Evolutionary conservation across 2,797 vertebrate genomes (phyloP).

Genomic region (Taeniopygia guttata): DNA sequence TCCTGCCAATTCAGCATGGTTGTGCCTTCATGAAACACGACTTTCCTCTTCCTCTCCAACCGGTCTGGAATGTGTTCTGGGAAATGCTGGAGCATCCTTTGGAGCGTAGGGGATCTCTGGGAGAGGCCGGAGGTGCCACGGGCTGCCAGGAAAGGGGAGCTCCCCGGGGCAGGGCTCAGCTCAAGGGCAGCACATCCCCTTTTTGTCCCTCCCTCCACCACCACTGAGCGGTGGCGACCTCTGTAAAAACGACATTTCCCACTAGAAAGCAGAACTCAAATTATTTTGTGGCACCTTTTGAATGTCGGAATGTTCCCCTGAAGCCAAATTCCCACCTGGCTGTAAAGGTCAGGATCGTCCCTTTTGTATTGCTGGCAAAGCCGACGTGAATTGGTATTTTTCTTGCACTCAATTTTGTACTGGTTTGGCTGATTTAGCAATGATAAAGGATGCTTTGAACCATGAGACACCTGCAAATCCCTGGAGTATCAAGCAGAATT

Average conservation of each 20-base stretch:
- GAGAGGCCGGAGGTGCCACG: constrained; percentile 23
- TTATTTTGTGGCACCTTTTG: background rate
- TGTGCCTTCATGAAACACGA: constrained; percentile 80
- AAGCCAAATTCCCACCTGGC: constrained; percentile 29
- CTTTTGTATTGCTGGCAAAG: constrained; percentile 38
- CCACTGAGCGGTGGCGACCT: background rate
- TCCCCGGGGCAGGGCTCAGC: background rate
- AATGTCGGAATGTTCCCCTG: constrained; percentile 47
- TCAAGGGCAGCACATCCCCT: background rate
- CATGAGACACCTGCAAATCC: constrained; percentile 33
- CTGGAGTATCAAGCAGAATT: background rate
- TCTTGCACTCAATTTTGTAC: constrained; percentile 61
- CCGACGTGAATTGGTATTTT: constrained; percentile 1
- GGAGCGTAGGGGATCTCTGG: constrained; percentile 9
- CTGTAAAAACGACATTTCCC: background rate
- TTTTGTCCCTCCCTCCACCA: background rate
- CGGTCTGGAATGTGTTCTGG: constrained; percentile 47
- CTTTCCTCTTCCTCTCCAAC: constrained; percentile 68
- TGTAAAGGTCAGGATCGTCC: background rate
- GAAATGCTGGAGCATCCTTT: constrained; percentile 56
- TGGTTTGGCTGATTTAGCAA: constrained; percentile 47
- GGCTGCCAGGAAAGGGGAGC: background rate
- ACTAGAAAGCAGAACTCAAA: background rate
- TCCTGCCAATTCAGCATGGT: constrained; percentile 80
- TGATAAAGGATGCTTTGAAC: constrained; percentile 48